Conservation (phyloP, 2,113 vertebrate species). For the Ploceus nigricollis region DNA sequence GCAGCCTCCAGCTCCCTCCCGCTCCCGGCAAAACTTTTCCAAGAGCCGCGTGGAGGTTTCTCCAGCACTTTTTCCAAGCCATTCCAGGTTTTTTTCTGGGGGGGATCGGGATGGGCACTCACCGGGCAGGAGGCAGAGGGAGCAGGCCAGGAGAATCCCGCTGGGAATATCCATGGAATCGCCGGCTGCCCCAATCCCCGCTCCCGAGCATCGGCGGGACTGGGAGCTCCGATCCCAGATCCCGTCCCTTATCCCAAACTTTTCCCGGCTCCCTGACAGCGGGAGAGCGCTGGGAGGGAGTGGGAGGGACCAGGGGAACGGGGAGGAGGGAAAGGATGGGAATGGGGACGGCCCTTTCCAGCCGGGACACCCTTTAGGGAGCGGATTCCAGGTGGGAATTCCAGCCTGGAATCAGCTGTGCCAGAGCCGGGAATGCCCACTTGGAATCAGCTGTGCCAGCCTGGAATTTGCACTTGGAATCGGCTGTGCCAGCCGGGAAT, state of each 20-base stretch:
- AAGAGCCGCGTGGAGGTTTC: neutral
- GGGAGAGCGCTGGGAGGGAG: conserved; percentile 68
- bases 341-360: neutral
- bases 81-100: neutral
- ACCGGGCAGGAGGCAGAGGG: conserved; percentile 86
- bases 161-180: conserved; percentile 84
- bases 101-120: conserved; percentile 26
- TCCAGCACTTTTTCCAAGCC: neutral
- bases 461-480: neutral
- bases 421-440: no score
- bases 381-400: neutral
- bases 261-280: conserved; percentile 77
- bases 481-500: neutral
- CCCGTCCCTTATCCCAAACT: conserved; percentile 74
- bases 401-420: neutral
- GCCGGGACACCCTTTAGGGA: neutral
- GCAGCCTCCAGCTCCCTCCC: neutral
- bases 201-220: conserved; percentile 28
- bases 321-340: conserved; percentile 74
- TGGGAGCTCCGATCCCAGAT: conserved; percentile 62
- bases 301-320: conserved; percentile 80
- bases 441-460: neutral
- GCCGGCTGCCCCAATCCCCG: neutral
- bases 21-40: neutral
- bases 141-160: conserved; percentile 82